Evolutionary conservation across 2,113 vertebrate genomes (phyloP), one percentile per base, ranked within the genome.

Genomic region (Herpetotheres cachinnans): DNA sequence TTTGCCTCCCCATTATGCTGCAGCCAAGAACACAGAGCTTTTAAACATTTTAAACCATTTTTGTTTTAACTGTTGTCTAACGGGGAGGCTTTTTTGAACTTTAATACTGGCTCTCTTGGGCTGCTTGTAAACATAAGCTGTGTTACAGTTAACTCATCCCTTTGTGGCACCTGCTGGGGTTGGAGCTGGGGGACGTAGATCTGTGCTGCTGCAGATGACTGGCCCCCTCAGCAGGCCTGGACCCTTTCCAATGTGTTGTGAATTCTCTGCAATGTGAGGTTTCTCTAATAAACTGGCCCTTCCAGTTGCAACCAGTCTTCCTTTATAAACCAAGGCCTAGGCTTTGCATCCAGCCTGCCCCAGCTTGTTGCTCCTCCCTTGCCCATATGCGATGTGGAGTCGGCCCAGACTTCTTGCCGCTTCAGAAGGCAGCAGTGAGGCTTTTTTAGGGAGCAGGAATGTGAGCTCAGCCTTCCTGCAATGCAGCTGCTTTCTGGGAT

Each of bases 221-320:
- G 79, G 63, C 73, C 69, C 80, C 65, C 86, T 81, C 47, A n/a
- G 86, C 91, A 85, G 93, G 73, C 70, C 84, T 73, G 89, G 95
- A 86, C 73, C 87, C 82, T 95, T 73, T 44, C 91, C 93, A 89
- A 91, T 66, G 81, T 97, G 91, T 93, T 96, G 95, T 97, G 97
- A 97, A 88, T 96, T 93, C 89, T 96, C 89, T 94, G 92, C 91
- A 46, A 90, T 91, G 89, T 95, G 96, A 97, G 94, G 94, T 96
- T 97, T 97, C 95, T 95, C 89, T 89, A 97, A 97, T 97, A 97
- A 97, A 97, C 96, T 96, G 97, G 97, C 93, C 93, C 91, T 96
- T 97, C 94, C 93, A 95, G 93, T 96, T 96, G 93, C 81, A 93
- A 93, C 84, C 93, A 89, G 93, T 94, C 89, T 95, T 96, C 96